Evolutionary conservation across 2,113 vertebrate genomes (phyloP).

Genomic region (Hipposideros armiger): DNA sequence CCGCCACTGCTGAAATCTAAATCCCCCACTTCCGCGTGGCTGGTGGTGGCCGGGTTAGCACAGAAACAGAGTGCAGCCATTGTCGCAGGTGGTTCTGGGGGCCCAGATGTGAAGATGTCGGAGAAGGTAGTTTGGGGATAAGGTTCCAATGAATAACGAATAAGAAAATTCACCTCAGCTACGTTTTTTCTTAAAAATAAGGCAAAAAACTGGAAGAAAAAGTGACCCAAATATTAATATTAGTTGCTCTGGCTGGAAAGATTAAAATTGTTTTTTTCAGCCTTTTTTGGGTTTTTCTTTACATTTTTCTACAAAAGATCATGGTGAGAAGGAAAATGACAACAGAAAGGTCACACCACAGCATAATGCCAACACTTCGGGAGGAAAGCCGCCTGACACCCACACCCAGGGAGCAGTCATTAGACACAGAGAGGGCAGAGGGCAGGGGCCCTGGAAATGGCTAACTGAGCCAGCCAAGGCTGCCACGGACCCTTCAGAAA

Average conservation of each 20-base stretch:
- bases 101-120: rapidly evolving
- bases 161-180: not conserved
- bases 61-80: rapidly evolving
- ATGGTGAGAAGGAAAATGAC: rapidly evolving
- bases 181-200: not conserved
- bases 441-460: rapidly evolving
- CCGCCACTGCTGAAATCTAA: not conserved
- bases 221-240: not conserved
- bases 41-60: rapidly evolving
- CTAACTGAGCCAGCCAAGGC: not conserved
- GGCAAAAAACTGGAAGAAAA: not conserved
- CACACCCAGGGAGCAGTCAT: too few relatives aligned
- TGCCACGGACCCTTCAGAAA: not conserved
- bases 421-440: not conserved
- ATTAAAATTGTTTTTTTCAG: not conserved
- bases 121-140: not conserved
- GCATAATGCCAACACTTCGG: not conserved
- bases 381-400: not conserved
- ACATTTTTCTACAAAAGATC: not conserved
- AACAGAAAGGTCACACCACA: not conserved
- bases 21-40: not conserved
- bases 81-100: not conserved
- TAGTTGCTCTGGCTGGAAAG: not conserved
- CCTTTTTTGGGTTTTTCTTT: not conserved
- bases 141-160: not conserved